These are phyloP conservation scores for Frankliniella intonsa DNA, from an alignment of 2,888 invertebrate genomes.

Conservation along the genomic window DNA sequence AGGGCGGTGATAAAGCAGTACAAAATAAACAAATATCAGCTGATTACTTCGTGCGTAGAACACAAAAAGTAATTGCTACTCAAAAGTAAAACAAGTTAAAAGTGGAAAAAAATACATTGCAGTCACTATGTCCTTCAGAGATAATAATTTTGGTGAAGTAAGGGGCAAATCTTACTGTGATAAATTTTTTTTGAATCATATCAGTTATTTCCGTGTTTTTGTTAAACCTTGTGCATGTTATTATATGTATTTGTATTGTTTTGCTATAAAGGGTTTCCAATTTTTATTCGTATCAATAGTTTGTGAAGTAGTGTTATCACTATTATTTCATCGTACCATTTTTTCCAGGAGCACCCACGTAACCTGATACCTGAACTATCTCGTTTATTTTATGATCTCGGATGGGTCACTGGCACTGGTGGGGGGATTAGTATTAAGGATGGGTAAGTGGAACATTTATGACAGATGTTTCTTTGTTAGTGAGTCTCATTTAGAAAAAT, in stretches of 20 bases:
- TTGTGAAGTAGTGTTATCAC: background rate
- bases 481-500: background rate
- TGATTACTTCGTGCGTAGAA: no score
- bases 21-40: no score
- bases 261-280: no score
- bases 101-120: no score
- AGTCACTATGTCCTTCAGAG: background rate
- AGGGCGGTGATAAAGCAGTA: no score
- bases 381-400: conserved; percentile 82
- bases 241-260: background rate
- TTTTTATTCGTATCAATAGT: background rate
- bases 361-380: conserved; percentile 86
- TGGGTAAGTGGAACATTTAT: background rate
- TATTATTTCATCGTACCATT: background rate
- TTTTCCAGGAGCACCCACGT: conserved; percentile 65
- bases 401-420: conserved; percentile 97
- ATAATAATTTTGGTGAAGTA: background rate
- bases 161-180: background rate
- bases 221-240: background rate
- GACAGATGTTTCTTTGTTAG: background rate
- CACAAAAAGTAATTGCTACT: no score
- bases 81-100: no score
- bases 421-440: conserved; percentile 80
- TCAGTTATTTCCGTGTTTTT: background rate
- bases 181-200: background rate